Percentiles rank a stretch among this genome's conserved stretches.
Evolutionary conservation across 2,888 invertebrate species (phyloP).

Genomic region (Mimas tiliae): DNA sequence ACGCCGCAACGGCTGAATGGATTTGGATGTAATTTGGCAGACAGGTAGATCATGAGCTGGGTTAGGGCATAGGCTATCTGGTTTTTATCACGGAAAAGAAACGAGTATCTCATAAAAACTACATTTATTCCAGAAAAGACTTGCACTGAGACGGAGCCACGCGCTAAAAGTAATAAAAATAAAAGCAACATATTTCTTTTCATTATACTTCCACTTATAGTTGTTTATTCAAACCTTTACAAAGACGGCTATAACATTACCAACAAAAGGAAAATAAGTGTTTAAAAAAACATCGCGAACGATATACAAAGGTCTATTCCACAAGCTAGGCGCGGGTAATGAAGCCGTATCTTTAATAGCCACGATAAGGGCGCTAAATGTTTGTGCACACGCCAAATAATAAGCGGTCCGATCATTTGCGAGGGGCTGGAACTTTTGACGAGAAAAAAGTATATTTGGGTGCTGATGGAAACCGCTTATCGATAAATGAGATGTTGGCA

Average conservation of each 20-base stretch:
- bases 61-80: too few species aligned
- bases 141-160: too few species aligned
- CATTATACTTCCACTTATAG: too few species aligned
- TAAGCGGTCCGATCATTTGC: slow-evolving; percentile 80
- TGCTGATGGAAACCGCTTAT: slow-evolving; percentile 35
- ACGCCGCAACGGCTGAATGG: too few species aligned
- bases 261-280: slow-evolving; percentile 43
- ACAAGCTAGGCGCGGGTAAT: slow-evolving; percentile 62
- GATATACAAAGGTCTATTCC: slow-evolving; percentile 49
- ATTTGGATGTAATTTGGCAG: too few species aligned
- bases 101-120: too few species aligned
- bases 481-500: slow-evolving; percentile 53
- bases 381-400: slow-evolving; percentile 84
- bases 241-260: slow-evolving; percentile 3
- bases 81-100: too few species aligned
- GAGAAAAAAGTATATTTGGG: slow-evolving; percentile 54
- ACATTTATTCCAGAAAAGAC: too few species aligned
- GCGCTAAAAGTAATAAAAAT: too few species aligned
- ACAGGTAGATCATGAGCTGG: too few species aligned
- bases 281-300: slow-evolving; percentile 25
- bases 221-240: background rate
- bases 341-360: slow-evolving; percentile 84
- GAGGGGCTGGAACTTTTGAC: slow-evolving; percentile 66
- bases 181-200: too few species aligned
- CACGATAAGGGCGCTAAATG: slow-evolving; percentile 82